A percentile compares a stretch with the other conserved stretches of the same genome.
phyloP scores from a whole-genome alignment of 2,888 invertebrate species.

The Leptopilina myrica region DNA sequence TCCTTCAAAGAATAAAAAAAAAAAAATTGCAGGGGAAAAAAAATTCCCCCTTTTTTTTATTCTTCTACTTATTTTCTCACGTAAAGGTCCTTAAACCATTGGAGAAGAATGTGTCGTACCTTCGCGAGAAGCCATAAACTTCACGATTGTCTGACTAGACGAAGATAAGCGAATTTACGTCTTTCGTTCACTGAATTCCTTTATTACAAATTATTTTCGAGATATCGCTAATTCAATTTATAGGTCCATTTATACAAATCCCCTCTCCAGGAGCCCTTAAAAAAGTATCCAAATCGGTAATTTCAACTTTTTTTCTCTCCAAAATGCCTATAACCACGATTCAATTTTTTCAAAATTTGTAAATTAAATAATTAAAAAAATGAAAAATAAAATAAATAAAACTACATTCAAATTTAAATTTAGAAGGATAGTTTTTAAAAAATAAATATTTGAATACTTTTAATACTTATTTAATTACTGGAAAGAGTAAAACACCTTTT shows the following conservation, averaged over 20 bases:
- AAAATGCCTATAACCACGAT: too few species aligned
- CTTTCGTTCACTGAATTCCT: constrained; percentile 4
- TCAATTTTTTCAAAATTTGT: too few species aligned
- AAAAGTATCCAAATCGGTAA: too few species aligned
- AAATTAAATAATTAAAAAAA: too few species aligned
- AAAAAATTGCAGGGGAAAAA: background rate
- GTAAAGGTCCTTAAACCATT: constrained; percentile 27
- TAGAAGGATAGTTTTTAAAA: too few species aligned
- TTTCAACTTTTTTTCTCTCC: too few species aligned
- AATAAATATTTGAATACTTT: too few species aligned
- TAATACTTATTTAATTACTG: too few species aligned
- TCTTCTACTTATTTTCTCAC: constrained; percentile 17
- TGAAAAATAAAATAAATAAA: too few species aligned
- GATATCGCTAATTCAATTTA: background rate
- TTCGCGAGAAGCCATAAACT: constrained; percentile 20
- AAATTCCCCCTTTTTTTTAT: background rate
- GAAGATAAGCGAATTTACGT: constrained; percentile 19
- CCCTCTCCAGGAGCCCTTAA: too few species aligned
- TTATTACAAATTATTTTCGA: constrained; percentile 1
- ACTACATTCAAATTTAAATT: too few species aligned
- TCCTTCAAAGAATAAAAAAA: background rate
- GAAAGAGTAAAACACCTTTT: too few species aligned
- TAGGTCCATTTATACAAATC: background rate
- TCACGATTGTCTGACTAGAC: constrained; percentile 6
- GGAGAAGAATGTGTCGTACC: constrained; percentile 20